Evolutionary conservation across 2,888 invertebrate species (phyloP).

Genomic region (Tiphia femorata): DNA sequence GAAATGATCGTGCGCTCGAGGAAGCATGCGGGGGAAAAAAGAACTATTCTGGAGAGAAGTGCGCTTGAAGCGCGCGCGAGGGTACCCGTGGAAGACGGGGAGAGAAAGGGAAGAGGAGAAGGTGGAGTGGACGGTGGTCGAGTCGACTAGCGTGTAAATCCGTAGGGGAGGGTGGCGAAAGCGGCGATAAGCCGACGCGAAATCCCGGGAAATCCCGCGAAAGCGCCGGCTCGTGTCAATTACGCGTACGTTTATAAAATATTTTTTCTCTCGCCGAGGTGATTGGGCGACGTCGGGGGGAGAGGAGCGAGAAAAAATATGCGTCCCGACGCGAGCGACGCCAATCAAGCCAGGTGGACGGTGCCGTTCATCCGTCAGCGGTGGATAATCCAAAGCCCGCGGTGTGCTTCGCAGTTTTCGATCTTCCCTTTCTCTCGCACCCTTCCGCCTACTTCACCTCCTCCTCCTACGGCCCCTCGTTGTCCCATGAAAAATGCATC

Average conservation of each 20-base stretch:
- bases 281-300: neutral
- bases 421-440: slow-evolving; percentile 2
- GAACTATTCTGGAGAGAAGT: too few relatives aligned
- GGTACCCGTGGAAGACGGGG: neutral
- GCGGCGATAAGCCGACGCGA: slow-evolving; percentile 33
- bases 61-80: too few relatives aligned
- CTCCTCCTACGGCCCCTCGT: slow-evolving; percentile 19
- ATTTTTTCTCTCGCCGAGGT: slow-evolving; percentile 35
- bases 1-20: too few relatives aligned
- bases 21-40: neutral
- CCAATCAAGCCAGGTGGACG: slow-evolving; percentile 43
- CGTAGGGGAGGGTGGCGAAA: slow-evolving; percentile 25
- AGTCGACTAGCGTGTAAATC: slow-evolving; percentile 23
- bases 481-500: slow-evolving; percentile 41
- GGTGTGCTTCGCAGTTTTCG: slow-evolving; percentile 20
- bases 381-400: slow-evolving; percentile 45
- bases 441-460: slow-evolving; percentile 15
- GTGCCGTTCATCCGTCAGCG: slow-evolving; percentile 37
- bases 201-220: slow-evolving; percentile 29
- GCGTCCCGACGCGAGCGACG: slow-evolving; percentile 14
- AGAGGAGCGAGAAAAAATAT: slow-evolving; percentile 1
- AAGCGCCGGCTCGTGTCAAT: slow-evolving; percentile 40
- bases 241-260: slow-evolving; percentile 51
- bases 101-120: neutral
- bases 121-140: neutral